Percentiles rank a stretch among this genome's conserved stretches.
These are phyloP conservation scores for Drosophila repleta DNA, from an alignment of 1,140 invertebrate species.

Conservation along the genomic window DNA sequence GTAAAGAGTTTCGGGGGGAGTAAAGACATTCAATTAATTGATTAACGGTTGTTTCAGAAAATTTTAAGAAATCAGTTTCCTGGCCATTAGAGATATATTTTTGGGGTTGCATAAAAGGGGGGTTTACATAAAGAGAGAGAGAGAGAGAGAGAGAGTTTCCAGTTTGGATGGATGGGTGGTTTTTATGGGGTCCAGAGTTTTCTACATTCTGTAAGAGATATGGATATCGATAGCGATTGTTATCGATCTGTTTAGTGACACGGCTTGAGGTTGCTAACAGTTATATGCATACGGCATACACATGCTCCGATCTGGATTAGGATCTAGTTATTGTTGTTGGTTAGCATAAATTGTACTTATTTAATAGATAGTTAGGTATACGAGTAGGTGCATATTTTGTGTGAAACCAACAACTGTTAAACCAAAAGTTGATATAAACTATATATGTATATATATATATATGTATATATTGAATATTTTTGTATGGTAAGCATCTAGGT, in stretches of 20 bases:
- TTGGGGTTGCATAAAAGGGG: background rate
- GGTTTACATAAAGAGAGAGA: background rate
- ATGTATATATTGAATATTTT: constrained; percentile 10
- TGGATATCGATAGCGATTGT: background rate
- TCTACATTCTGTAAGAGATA: constrained; percentile 29
- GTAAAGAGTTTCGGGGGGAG: constrained; percentile 1
- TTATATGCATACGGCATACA: constrained; percentile 67
- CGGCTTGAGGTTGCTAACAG: constrained; percentile 28
- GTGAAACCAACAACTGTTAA: constrained; percentile 20
- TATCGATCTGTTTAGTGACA: constrained; percentile 52
- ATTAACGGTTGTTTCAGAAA: constrained; percentile 12
- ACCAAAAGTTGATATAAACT: constrained; percentile 22
- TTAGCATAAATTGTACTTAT: constrained; percentile 45
- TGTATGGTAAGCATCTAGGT: constrained; percentile 9
- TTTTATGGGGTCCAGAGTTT: constrained; percentile 12
- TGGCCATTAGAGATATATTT: constrained; percentile 21
- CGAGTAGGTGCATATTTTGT: background rate
- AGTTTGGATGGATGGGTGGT: background rate
- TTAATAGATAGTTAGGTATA: background rate
- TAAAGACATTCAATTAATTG: constrained; percentile 49
- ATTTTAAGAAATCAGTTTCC: constrained; percentile 15
- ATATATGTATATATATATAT: constrained; percentile 1
- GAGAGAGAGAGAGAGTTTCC: constrained; percentile 4
- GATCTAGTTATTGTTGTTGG: constrained; percentile 16
- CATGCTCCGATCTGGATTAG: constrained; percentile 62